phyloP scores from a whole-genome alignment of 1,140 invertebrate genomes.

The Leptinotarsa lineolata region DNA sequence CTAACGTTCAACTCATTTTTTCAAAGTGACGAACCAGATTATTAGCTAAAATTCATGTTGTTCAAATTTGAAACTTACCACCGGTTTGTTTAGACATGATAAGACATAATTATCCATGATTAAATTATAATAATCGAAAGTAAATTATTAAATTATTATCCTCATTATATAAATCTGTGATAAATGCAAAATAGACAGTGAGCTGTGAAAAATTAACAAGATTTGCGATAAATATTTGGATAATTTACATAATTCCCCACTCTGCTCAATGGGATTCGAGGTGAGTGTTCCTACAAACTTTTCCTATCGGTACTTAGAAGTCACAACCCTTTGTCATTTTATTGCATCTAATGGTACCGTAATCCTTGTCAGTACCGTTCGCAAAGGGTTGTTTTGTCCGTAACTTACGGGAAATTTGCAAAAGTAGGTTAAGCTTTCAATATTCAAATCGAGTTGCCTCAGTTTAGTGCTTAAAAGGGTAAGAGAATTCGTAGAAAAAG shows the following conservation, averaged over 20 bases:
- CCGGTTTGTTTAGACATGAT: too few species aligned
- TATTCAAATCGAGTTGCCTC: neutral
- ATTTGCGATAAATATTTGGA: neutral
- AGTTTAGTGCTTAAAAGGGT: neutral
- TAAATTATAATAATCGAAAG: too few species aligned
- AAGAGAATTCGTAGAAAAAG: neutral
- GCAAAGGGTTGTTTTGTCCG: neutral
- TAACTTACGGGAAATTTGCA: neutral
- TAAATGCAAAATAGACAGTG: neutral
- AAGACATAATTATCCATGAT: too few species aligned
- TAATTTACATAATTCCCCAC: neutral
- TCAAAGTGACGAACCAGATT: too few species aligned
- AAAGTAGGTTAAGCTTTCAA: neutral
- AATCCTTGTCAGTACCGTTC: neutral
- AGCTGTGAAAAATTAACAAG: constrained; percentile 2
- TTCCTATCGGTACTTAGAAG: neutral
- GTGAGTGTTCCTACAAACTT: neutral
- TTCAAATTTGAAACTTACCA: too few species aligned
- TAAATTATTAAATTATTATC: too few species aligned
- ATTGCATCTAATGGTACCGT: constrained; percentile 3
- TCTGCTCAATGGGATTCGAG: neutral
- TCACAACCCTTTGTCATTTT: neutral
- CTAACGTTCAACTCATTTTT: too few species aligned
- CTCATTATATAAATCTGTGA: too few species aligned
- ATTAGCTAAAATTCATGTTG: too few species aligned